These are phyloP conservation scores for Megaceryle torquata DNA, from an alignment of 2,113 vertebrate species.

Conservation along the genomic window DNA sequence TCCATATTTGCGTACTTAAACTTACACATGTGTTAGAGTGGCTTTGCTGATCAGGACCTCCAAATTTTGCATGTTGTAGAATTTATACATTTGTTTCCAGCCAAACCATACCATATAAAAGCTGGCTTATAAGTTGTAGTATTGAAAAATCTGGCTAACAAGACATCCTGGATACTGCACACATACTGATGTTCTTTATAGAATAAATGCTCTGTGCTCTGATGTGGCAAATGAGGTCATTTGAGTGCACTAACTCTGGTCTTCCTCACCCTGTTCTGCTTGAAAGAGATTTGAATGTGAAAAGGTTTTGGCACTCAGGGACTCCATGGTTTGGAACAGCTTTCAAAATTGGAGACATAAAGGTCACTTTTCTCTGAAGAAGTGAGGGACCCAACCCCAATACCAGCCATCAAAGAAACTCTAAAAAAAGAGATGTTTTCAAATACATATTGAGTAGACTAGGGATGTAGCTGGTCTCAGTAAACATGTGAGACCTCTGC, in stretches of 20 bases:
- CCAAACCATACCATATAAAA: conserved; percentile 46
- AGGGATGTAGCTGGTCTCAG: not conserved
- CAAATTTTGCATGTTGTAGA: not conserved
- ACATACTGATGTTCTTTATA: conserved; percentile 36
- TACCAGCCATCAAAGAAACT: conserved; percentile 19
- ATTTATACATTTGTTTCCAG: not conserved
- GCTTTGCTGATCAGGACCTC: not conserved
- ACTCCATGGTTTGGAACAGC: conserved; percentile 40
- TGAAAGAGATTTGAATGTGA: conserved; percentile 62
- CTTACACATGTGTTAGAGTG: not conserved
- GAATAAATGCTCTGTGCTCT: conserved; percentile 54
- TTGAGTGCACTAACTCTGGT: conserved; percentile 46
- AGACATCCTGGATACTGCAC: conserved; percentile 15
- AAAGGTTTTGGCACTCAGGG: conserved; percentile 45
- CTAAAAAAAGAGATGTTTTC: not conserved
- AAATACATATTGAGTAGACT: not conserved
- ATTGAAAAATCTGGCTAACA: conserved; percentile 16
- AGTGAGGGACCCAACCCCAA: conserved; percentile 9
- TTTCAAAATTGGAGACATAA: conserved; percentile 33
- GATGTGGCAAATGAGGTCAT: conserved; percentile 69
- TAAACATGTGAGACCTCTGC: not conserved
- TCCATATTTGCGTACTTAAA: not conserved
- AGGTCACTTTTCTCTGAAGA: conserved; percentile 58
- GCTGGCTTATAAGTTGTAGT: not conserved
- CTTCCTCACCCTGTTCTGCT: conserved; percentile 48